Evolutionary conservation across 2,113 vertebrate species (phyloP).

Genomic region (Corapipo altera): DNA sequence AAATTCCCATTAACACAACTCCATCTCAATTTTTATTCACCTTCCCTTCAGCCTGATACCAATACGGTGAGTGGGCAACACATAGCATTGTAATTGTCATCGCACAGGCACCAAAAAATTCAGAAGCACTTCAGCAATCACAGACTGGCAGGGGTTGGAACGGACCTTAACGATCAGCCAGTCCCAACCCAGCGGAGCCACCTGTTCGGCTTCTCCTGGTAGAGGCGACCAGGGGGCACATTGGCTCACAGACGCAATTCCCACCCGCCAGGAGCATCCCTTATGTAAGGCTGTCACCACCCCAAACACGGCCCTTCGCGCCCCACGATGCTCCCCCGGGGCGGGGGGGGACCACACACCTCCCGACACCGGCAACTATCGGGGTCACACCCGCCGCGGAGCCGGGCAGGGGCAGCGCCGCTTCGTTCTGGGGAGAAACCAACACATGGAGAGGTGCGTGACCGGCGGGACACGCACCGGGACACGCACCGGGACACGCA

Average conservation of each 20-base stretch:
- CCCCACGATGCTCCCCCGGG: not conserved
- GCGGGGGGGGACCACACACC: accelerated
- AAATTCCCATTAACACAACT: not conserved
- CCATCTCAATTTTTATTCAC: not conserved
- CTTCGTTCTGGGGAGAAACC: accelerated
- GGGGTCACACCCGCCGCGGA: not conserved
- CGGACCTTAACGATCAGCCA: not conserved
- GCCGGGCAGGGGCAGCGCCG: not conserved
- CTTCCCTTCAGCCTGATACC: accelerated
- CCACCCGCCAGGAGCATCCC: accelerated
- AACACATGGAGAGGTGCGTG: accelerated
- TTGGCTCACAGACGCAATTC: accelerated
- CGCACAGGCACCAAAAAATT: not conserved
- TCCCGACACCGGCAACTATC: accelerated
- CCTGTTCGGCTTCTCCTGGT: not conserved
- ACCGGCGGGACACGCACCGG: not conserved
- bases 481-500: not conserved
- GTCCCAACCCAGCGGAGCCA: accelerated
- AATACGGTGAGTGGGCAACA: not conserved
- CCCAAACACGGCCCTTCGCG: not conserved
- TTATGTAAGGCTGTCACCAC: not conserved
- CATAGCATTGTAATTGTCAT: not conserved
- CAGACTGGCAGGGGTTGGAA: not conserved
- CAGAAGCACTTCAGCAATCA: not conserved
- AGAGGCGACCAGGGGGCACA: not conserved